Conservation (phyloP, 2,113 vertebrate genomes). For the Gasterosteus aculeatus region DNA sequence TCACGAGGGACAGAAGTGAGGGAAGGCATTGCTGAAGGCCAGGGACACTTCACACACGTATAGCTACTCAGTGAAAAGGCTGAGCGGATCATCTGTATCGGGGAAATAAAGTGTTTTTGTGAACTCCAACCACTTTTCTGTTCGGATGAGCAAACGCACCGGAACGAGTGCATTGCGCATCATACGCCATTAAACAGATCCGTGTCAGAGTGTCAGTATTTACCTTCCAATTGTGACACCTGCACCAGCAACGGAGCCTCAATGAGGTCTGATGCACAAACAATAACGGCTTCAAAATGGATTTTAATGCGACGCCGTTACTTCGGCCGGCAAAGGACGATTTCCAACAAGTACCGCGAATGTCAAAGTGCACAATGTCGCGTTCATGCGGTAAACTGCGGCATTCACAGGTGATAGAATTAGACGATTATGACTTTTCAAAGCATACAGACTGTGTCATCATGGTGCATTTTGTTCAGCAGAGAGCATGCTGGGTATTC, state of each 20-base stretch:
- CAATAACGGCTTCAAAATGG: neutral
- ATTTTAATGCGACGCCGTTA: neutral
- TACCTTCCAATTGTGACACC: too few species aligned
- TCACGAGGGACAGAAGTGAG: neutral
- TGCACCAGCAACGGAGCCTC: neutral
- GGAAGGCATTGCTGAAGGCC: neutral
- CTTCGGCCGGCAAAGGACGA: neutral
- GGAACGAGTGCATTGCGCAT: neutral
- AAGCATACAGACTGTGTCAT: neutral
- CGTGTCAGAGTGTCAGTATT: neutral
- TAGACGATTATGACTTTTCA: neutral
- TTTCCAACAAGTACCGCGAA: neutral
- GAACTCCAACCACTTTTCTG: neutral
- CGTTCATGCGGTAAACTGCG: neutral
- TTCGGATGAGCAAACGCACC: neutral
- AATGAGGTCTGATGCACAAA: neutral
- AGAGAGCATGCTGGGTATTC: neutral
- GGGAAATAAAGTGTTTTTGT: neutral
- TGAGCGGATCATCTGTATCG: neutral
- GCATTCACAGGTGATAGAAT: neutral
- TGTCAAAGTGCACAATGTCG: neutral
- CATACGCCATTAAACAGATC: conserved; percentile 1
- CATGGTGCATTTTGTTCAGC: neutral
- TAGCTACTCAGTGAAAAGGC: neutral
- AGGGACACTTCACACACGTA: neutral